Base-by-base conservation (phyloP, 2,888 invertebrate species). In the Eumerus sabulonum region DNA sequence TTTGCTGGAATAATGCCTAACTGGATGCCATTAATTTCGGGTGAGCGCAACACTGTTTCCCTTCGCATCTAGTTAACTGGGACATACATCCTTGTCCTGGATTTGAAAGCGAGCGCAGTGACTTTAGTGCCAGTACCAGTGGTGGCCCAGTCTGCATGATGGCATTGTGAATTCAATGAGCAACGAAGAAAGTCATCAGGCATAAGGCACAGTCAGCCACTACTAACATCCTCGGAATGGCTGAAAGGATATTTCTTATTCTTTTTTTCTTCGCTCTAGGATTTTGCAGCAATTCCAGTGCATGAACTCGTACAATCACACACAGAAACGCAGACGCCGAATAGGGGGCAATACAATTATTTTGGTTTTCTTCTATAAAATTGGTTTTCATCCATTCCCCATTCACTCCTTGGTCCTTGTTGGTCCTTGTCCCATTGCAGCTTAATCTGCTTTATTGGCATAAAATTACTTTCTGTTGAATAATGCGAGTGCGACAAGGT, bases 371-470 rank as follows among this genome's bases (percentile, higher is more conserved):
- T 54, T 57, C 19, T 67, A 40, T 40, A 63, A 59, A 68, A 70
- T 59, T 36, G 63, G 11, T 63, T 60, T 56, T 36, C 27, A 13
- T 13, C 36, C 18, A 11, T 5, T n/a, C 40, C 36, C 27, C 40
- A 48, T 36, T 4, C n/a, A 59, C 36, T 54, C 36, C 47, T 27
- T 27, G 27, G 47, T 62, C 53, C 68, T 59, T 13, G 51, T 27
- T 27, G 27, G 47, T 62, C 53, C 68, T 59, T 13, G 51, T 27
- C 3, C 53, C 36, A 54, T n/a, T 45, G 45, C 11, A 51, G 57
- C 74, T 64, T 79, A 79, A 79, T 74, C 60, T 79, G 74, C 64
- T 73, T 79, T 79, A 79, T 70, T 79, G 79, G 79, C 79, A 79
- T 74, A 64, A 68, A 79, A 79, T 79, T 64, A 79, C 68, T 63